These are phyloP conservation scores for Drosophila antonietae DNA, from an alignment of 2,888 invertebrate genomes.

Conservation along the genomic window DNA sequence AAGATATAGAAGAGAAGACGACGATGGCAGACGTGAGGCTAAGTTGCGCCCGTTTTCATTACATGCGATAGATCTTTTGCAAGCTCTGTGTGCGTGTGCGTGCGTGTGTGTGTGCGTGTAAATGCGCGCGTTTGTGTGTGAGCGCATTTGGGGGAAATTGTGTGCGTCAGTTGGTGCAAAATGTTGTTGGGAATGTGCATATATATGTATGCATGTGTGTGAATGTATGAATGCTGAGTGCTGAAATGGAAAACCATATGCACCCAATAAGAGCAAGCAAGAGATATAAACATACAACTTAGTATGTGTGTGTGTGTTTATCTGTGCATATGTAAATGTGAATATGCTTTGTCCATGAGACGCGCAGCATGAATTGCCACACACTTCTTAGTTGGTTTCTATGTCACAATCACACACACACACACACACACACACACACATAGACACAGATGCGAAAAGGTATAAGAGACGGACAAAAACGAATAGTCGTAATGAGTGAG, in stretches of 20 bases:
- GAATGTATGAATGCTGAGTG: conserved; percentile 26
- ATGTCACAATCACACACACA: conserved; percentile 70
- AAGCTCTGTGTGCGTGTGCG: conserved; percentile 35
- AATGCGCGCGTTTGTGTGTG: conserved; percentile 12
- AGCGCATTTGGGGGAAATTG: conserved; percentile 51
- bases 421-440: conserved; percentile 19
- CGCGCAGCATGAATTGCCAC: conserved; percentile 71
- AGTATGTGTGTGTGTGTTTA: not conserved
- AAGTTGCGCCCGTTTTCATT: conserved; percentile 60
- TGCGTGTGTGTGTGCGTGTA: conserved; percentile 8
- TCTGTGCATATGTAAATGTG: conserved; percentile 6
- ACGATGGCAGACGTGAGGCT: conserved; percentile 25
- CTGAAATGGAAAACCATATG: conserved; percentile 69
- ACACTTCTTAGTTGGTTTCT: conserved; percentile 80
- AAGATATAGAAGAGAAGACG: conserved; percentile 18
- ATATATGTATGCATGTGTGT: conserved; percentile 8
- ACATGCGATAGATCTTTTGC: conserved; percentile 62
- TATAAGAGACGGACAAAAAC: conserved; percentile 41
- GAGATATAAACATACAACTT: conserved; percentile 2
- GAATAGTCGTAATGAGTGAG: conserved; percentile 60
- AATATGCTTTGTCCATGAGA: conserved; percentile 58
- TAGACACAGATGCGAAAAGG: conserved; percentile 59
- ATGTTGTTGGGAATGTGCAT: conserved; percentile 35
- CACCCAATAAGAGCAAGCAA: conserved; percentile 41
- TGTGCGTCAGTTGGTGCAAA: conserved; percentile 53